Conservation (phyloP, 35 echinoderm and acorn worm genomes). For the Holothuria glaberrima region DNA sequence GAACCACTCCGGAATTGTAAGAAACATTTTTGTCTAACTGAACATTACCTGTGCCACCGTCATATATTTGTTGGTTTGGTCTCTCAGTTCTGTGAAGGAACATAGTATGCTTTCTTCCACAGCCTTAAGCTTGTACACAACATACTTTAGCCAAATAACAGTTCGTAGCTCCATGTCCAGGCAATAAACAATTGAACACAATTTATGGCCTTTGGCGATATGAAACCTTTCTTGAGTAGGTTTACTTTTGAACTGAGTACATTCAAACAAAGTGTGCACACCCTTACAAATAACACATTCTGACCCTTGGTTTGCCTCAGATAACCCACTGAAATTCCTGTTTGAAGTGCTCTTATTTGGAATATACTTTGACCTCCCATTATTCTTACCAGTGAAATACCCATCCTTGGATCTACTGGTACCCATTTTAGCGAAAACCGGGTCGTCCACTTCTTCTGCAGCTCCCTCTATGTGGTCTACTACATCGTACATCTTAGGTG, state of each 20-base stretch:
- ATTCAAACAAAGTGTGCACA: background rate
- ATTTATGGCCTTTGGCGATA: background rate
- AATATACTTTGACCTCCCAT: no score
- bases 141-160: background rate
- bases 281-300: background rate
- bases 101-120: constrained; percentile 32
- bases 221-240: background rate
- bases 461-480: background rate
- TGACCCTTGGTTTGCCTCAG: background rate
- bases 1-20: background rate
- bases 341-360: no score
- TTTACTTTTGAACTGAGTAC: background rate
- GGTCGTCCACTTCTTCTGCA: no score
- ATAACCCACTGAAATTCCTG: background rate
- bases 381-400: no score
- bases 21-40: no score
- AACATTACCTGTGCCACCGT: no score
- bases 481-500: background rate
- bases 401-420: no score
- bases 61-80: no score
- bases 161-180: no score
- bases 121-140: background rate
- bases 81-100: constrained; percentile 1
- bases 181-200: no score
- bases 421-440: background rate